A percentile compares a stretch with the other conserved stretches of the same genome.
These are phyloP conservation scores for Parapsyche elsis DNA, from an alignment of 1,140 invertebrate species.

Conservation along the genomic window DNA sequence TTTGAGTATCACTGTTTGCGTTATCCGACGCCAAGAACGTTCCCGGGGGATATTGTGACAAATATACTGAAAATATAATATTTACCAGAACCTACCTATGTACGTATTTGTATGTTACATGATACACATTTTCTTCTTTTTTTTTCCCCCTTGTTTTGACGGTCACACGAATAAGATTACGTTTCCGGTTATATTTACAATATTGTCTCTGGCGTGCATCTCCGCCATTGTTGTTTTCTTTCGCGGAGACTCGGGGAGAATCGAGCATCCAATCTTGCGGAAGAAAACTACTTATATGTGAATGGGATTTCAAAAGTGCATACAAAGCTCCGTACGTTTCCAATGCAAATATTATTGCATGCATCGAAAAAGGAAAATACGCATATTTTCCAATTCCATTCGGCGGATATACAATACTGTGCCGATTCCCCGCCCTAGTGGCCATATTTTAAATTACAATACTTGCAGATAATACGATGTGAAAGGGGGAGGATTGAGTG, in stretches of 20 bases:
- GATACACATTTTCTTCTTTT: neutral
- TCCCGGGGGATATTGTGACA: too few relatives aligned
- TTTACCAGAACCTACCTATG: too few relatives aligned
- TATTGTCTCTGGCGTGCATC: too few relatives aligned
- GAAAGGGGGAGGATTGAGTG: too few relatives aligned
- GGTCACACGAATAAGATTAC: neutral
- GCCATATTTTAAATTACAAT: too few relatives aligned
- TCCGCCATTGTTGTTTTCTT: too few relatives aligned
- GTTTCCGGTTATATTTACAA: neutral
- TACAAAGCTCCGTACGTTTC: neutral
- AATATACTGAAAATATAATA: too few relatives aligned
- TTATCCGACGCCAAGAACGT: too few relatives aligned
- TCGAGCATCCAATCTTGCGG: neutral
- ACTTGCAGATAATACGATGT: too few relatives aligned
- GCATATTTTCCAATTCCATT: neutral
- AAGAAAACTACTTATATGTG: neutral
- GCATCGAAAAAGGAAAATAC: neutral
- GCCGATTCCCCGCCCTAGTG: too few relatives aligned
- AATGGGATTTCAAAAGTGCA: slow-evolving; percentile 22
- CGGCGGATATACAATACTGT: too few relatives aligned
- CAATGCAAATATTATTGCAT: slow-evolving; percentile 18
- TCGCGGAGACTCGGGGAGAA: neutral
- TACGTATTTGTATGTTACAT: neutral
- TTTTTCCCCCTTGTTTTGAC: neutral
- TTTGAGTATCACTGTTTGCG: too few relatives aligned